Conservation (phyloP, 2,797 vertebrate species). For the Darevskia mixta region DNA sequence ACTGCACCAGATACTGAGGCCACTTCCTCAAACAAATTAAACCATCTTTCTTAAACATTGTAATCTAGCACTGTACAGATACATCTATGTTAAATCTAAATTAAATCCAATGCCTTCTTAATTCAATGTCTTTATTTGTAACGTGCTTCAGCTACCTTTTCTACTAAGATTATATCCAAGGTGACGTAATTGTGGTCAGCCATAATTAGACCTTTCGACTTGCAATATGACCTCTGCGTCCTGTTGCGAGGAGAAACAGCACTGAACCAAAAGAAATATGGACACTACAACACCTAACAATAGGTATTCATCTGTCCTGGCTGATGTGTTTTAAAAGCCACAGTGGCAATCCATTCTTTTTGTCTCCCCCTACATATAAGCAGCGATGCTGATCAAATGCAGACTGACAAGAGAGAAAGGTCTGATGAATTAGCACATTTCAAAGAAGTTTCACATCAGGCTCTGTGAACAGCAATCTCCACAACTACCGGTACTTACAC, state of each 20-base stretch:
- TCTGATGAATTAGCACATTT: constrained; percentile 45
- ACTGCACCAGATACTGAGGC: background rate
- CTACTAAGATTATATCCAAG: background rate
- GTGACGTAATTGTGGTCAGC: background rate
- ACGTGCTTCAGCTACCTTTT: background rate
- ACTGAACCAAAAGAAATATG: constrained; percentile 11
- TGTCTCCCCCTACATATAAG: constrained; percentile 3
- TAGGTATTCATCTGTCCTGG: constrained; percentile 21
- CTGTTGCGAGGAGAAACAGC: constrained; percentile 6
- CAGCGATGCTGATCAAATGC: constrained; percentile 39
- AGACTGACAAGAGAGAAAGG: constrained; percentile 18
- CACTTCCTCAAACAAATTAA: background rate
- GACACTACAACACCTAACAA: constrained; percentile 23
- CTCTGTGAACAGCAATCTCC: constrained; percentile 1
- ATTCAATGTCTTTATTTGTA: background rate
- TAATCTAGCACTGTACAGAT: background rate
- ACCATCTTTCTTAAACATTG: background rate
- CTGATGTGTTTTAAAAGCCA: constrained; percentile 24
- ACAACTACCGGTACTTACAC: background rate
- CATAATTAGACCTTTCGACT: background rate
- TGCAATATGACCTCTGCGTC: background rate
- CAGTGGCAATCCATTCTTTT: constrained; percentile 7
- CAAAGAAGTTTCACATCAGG: constrained; percentile 1
- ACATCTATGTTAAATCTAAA: background rate
- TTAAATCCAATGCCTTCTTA: background rate